Evolutionary conservation across 2,888 invertebrate species (phyloP), one percentile per base, ranked within the genome.

Genomic region (Lamproptera curius): DNA sequence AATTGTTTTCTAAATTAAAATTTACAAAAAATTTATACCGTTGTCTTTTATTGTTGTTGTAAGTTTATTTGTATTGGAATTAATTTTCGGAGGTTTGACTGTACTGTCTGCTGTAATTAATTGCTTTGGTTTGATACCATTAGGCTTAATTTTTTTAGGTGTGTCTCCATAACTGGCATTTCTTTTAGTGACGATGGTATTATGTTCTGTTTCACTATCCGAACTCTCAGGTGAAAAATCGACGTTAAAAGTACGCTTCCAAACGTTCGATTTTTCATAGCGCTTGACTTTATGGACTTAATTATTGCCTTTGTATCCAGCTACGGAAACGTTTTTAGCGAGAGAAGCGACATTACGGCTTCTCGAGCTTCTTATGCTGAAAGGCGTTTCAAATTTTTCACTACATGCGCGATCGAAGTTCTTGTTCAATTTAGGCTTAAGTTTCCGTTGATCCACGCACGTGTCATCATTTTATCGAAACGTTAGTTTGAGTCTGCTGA

Each of bases 381-480:
- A 5, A 89, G 51, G n/a, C 89, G 80, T 10, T 57, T 58, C 67
- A 42, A 65, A 71, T 36, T 61, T 70, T 34, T 65, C 73, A 14
- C 53, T 57, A 49, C 59, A 31, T 6, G 52, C 45, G 41, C 52
- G 26, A 16, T 61, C 69, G 1, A 51, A 26, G 0, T 63, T 67
- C 59, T 73, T 77, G 43, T 70, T 65, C 1, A 60, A 20, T 1
- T 76, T 89, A 0, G 87, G 75, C 38, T 74, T 76, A 1, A 90
- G 46, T 13, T 77, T 61, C 1, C 59, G 1, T 76, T 70, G 16
- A 90, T 55, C 90, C 91, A 91, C 0, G 82, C 78, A 52, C 86
- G 66, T 16, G 85, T 76, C 81, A 8, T 79, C 72, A 11, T 55
- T 46, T 70, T 59, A 51, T 89, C 86, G 47, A 91, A 90, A 90